Conservation (phyloP, 92 coral and sea anemone species). For the Phymanthus crucifer region DNA sequence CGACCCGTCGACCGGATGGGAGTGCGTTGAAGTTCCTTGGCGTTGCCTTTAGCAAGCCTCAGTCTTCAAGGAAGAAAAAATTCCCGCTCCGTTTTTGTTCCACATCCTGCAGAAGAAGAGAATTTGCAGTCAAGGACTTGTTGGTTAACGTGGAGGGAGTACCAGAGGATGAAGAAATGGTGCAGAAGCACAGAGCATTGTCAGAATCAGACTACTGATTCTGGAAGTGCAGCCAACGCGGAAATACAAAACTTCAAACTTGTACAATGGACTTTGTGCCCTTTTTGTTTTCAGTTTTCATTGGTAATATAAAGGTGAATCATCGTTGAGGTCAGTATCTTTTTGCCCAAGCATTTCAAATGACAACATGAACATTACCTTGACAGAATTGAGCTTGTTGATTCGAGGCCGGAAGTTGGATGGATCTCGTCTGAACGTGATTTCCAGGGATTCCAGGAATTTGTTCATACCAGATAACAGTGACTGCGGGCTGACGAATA, state of each 20-base stretch:
- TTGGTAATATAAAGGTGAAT: too few relatives aligned
- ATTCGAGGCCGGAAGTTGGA: conserved; percentile 97
- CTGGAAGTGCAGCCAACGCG: too few relatives aligned
- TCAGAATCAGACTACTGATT: too few relatives aligned
- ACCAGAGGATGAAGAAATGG: too few relatives aligned
- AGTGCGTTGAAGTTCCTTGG: conserved; percentile 37
- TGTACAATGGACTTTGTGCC: too few relatives aligned
- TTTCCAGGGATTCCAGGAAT: conserved; percentile 88
- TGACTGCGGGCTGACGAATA: conserved; percentile 78
- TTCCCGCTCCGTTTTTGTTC: conserved; percentile 91
- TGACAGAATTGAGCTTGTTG: conserved; percentile 93
- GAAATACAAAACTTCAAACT: too few relatives aligned
- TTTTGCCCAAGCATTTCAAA: too few relatives aligned
- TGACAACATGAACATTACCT: conserved; percentile 50
- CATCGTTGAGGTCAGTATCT: too few relatives aligned
- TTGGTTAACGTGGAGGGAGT: too few relatives aligned
- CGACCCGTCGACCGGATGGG: conserved; percentile 10
- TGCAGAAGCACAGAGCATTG: too few relatives aligned
- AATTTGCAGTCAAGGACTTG: too few relatives aligned
- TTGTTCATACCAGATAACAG: conserved; percentile 96
- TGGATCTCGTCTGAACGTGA: conserved; percentile 99
- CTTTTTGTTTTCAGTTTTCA: too few relatives aligned
- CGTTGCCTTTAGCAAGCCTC: conserved; percentile 41
- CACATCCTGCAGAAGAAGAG: conserved; percentile 56
- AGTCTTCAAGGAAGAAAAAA: conserved; percentile 91